Evolutionary conservation across 2,797 vertebrate genomes (phyloP).

Genomic region (Galaxias olidus): DNA sequence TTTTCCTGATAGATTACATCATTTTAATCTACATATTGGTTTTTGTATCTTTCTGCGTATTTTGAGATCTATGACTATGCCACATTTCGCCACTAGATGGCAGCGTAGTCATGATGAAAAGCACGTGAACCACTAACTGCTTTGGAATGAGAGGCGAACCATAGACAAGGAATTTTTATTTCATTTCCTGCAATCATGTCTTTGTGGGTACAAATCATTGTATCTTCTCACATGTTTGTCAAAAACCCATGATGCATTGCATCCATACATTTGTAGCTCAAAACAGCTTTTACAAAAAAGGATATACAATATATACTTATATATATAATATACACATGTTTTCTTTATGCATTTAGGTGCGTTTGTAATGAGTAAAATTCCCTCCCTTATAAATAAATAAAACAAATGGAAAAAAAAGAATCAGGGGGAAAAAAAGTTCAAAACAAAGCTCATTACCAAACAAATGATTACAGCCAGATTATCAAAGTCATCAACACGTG

Average conservation of each 20-base stretch:
- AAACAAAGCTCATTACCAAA: conserved; percentile 62
- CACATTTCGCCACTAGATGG: too few species aligned
- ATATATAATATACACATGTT: conserved; percentile 76
- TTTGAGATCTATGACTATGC: too few species aligned
- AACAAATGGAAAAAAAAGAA: conserved; percentile 47
- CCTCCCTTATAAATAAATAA: conserved; percentile 26
- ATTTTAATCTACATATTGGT: too few species aligned
- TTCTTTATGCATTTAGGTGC: conserved; percentile 74
- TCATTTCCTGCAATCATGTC: conserved; percentile 75
- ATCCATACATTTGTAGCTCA: conserved; percentile 82
- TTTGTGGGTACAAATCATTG: conserved; percentile 77
- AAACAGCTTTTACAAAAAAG: conserved; percentile 83
- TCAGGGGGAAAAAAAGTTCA: conserved; percentile 61
- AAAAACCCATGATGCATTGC: conserved; percentile 84
- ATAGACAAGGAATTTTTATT: conserved; percentile 86
- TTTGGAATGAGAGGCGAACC: conserved; percentile 68
- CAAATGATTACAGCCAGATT: conserved; percentile 56
- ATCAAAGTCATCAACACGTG: conserved; percentile 62
- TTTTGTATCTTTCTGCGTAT: too few species aligned
- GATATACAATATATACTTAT: conserved; percentile 80
- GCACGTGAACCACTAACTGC: conserved; percentile 28
- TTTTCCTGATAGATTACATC: too few species aligned
- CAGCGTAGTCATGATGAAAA: too few species aligned
- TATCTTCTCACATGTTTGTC: conserved; percentile 71
- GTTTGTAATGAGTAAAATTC: conserved; percentile 65